A percentile compares a stretch with the other conserved stretches of the same genome.
Conservation (phyloP, 2,797 vertebrate species). For the Diglossa cyanea region DNA sequence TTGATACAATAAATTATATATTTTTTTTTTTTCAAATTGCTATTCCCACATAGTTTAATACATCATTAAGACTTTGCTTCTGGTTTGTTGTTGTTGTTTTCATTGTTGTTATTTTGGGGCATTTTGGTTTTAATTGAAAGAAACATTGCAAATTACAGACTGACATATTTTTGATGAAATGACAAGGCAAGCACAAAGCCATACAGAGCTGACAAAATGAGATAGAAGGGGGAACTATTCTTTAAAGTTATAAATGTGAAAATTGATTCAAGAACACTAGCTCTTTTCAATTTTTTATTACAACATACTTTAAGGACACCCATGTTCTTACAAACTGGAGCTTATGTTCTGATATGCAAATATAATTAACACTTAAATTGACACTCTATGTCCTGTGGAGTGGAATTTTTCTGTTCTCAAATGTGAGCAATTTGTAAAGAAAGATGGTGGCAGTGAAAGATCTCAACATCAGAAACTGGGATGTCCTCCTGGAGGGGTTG, state of each 20-base stretch:
- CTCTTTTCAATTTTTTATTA: slow-evolving; percentile 71
- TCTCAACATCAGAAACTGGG: not conserved
- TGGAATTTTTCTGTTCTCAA: not conserved
- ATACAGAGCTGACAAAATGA: slow-evolving; percentile 18
- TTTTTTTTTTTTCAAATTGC: not conserved
- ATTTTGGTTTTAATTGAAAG: slow-evolving; percentile 41
- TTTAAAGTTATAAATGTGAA: slow-evolving; percentile 71
- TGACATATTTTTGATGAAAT: slow-evolving; percentile 41
- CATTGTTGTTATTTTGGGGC: not conserved
- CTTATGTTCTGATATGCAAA: slow-evolving; percentile 68
- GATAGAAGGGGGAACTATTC: slow-evolving; percentile 51
- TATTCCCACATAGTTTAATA: not conserved
- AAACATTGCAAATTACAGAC: slow-evolving; percentile 26
- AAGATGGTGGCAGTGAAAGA: not conserved
- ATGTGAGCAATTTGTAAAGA: not conserved
- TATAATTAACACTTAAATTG: slow-evolving; percentile 69
- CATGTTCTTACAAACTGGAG: slow-evolving; percentile 59
- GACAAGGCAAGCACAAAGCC: slow-evolving; percentile 29
- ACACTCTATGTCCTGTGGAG: slow-evolving; percentile 37
- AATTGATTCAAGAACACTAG: slow-evolving; percentile 72
- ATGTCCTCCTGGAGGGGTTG: not conserved
- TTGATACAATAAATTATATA: slow-evolving; percentile 31
- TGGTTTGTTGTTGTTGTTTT: not conserved
- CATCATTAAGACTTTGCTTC: not conserved
- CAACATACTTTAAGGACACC: slow-evolving; percentile 54